Evolutionary conservation across 2,113 vertebrate genomes (phyloP).

Genomic region (Lutjanus erythropterus): DNA sequence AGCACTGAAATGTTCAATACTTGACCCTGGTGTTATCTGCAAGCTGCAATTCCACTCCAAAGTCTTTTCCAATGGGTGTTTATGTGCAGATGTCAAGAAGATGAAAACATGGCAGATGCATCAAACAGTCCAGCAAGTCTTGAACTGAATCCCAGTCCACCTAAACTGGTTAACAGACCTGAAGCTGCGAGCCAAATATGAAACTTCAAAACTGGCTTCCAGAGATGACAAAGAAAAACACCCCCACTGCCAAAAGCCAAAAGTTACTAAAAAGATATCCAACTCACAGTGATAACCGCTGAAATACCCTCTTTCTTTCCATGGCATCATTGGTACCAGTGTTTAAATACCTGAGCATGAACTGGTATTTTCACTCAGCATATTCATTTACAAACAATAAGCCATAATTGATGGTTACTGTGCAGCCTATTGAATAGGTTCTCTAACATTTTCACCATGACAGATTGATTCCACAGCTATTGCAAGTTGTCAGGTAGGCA

Average conservation of each 20-base stretch:
- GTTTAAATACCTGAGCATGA: neutral
- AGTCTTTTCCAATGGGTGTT: slow-evolving; percentile 10
- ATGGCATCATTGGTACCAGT: neutral
- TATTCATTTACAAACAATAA: too few species aligned
- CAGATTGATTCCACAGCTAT: neutral
- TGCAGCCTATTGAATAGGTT: neutral
- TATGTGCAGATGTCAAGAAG: slow-evolving; percentile 3
- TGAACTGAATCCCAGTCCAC: slow-evolving; percentile 17
- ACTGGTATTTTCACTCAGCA: neutral
- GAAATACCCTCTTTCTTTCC: neutral
- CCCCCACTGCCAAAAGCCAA: neutral
- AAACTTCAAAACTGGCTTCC: neutral
- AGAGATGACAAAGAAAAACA: slow-evolving; percentile 2
- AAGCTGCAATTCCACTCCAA: neutral
- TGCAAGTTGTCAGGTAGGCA: too few species aligned
- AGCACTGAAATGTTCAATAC: neutral
- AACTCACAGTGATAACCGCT: neutral
- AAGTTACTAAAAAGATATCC: too few species aligned
- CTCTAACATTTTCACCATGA: neutral
- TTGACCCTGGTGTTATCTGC: neutral
- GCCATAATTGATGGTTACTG: too few species aligned
- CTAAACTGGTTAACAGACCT: slow-evolving; percentile 5
- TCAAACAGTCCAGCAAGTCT: slow-evolving; percentile 11
- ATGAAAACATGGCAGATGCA: slow-evolving; percentile 11
- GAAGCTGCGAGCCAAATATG: slow-evolving; percentile 1